These are phyloP conservation scores for Pseudorectes ferrugineus DNA, from an alignment of 2,113 vertebrate genomes.

Conservation along the genomic window DNA sequence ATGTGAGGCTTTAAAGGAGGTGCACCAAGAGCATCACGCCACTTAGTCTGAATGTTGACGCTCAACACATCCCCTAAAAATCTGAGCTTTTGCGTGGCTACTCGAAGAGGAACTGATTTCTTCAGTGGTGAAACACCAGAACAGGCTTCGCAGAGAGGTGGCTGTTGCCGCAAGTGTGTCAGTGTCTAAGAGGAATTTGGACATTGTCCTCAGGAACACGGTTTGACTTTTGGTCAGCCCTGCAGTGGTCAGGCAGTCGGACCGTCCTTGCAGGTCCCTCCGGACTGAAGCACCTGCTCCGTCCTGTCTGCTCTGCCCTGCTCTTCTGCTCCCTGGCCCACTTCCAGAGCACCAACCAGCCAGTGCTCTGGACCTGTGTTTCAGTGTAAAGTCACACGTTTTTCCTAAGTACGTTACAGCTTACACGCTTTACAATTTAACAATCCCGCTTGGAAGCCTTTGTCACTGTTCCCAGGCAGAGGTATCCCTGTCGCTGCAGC, in stretches of 20 bases:
- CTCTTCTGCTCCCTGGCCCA: rapidly evolving
- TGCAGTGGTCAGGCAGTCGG: not conserved
- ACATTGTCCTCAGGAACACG: rapidly evolving
- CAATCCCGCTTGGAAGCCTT: not conserved
- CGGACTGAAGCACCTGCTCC: not conserved
- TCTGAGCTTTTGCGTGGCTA: not conserved
- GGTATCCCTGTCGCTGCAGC: not conserved
- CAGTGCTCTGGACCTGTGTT: rapidly evolving
- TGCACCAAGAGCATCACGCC: not conserved
- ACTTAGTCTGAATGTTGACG: not conserved
- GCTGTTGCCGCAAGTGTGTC: not conserved
- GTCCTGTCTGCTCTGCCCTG: rapidly evolving
- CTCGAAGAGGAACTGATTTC: not conserved
- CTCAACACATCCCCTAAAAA: not conserved
- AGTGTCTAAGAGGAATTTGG: not conserved
- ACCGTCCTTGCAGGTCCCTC: rapidly evolving
- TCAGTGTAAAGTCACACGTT: rapidly evolving
- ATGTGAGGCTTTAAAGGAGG: not conserved
- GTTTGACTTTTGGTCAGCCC: not conserved
- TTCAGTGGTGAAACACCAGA: not conserved
- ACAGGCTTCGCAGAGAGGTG: not conserved
- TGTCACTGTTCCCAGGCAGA: not conserved
- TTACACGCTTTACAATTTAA: not conserved
- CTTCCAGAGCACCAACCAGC: too few relatives aligned
- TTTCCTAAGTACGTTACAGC: rapidly evolving